Evolutionary conservation across 2,888 invertebrate species (phyloP), one percentile per base, ranked within the genome.

Genomic region (Eupithecia centaureata): DNA sequence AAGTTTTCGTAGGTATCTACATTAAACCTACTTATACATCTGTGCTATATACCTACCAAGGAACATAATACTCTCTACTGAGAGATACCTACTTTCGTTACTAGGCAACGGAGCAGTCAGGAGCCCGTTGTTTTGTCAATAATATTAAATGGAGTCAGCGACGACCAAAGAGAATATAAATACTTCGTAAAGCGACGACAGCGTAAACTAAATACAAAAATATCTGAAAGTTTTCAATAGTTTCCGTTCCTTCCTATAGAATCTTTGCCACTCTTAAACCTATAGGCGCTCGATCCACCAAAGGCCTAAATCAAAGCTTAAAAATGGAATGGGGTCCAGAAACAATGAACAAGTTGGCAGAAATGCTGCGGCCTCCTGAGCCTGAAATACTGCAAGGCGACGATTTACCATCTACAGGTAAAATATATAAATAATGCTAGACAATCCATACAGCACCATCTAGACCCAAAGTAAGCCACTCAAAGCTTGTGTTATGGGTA

Each of bases 361-460:
- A 88, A 60, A 67, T 93, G 67, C 74, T 93, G 25, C 82, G 82
- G 60, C 83, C 86, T 32, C 91, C 93, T 7, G 93, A 91, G 75
- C 89, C 89, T 28, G 93, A 92, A 61, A 84, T 92, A 32, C 76
- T 92, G 30, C 92, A 93, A 79, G 92, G 92, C 54, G 87, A 90
- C 3, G 87, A 91, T 73, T 79, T 90, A 42, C 78, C 84, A 15
- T 72, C 85, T 28, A 76, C 85, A 63, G 85, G 90, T 90, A 76
- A 70, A 72, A 62, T 30, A 38, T 10, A n/a, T 15, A 1, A 32
- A 32, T 1, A 32, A 32, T 5, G n/a, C n/a, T n/a, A n/a, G n/a
- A n/a, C n/a, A n/a, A n/a, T n/a, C n/a, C n/a, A n/a, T n/a, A n/a
- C n/a, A n/a, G n/a, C n/a, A n/a, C n/a, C n/a, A n/a, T n/a, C n/a